phyloP scores from a whole-genome alignment of 2,113 vertebrate species.

The Lampris incognitus region DNA sequence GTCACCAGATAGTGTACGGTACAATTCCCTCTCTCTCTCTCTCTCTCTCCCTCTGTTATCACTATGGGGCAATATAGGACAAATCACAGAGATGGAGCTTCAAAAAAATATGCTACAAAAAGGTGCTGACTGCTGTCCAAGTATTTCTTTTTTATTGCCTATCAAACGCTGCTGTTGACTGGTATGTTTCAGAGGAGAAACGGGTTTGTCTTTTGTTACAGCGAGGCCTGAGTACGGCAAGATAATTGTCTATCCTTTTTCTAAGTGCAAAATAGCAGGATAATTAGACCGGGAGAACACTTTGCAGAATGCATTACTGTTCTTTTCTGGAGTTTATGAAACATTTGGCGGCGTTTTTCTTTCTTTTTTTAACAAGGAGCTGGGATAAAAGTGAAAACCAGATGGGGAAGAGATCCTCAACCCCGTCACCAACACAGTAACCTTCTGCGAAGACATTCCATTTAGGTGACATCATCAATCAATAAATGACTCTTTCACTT shows the following conservation, averaged over 20 bases:
- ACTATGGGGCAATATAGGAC: constrained; percentile 43
- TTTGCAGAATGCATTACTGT: constrained; percentile 76
- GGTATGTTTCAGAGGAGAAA: constrained; percentile 72
- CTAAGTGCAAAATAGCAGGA: constrained; percentile 60
- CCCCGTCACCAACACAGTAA: constrained; percentile 32
- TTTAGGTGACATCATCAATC: constrained; percentile 77
- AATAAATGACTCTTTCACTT: constrained; percentile 58
- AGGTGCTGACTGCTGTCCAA: constrained; percentile 62
- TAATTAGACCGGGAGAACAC: constrained; percentile 76
- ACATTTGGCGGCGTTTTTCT: constrained; percentile 52
- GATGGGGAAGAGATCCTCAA: constrained; percentile 68
- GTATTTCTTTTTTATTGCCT: constrained; percentile 61
- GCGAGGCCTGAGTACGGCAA: constrained; percentile 59
- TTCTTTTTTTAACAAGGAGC: constrained; percentile 21
- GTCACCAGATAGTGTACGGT: constrained; percentile 75
- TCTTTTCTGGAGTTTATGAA: constrained; percentile 80
- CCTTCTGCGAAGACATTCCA: constrained; percentile 63
- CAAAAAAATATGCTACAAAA: constrained; percentile 55
- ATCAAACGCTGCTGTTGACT: constrained; percentile 61
- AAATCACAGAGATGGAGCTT: constrained; percentile 44
- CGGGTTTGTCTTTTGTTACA: constrained; percentile 76
- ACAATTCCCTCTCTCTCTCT: constrained; percentile 41
- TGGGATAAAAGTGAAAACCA: constrained; percentile 44
- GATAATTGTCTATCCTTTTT: constrained; percentile 79
- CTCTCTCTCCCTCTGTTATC: constrained; percentile 37